Conservation (phyloP, 2,888 invertebrate species). For the Hemicrepidius hirtus region DNA sequence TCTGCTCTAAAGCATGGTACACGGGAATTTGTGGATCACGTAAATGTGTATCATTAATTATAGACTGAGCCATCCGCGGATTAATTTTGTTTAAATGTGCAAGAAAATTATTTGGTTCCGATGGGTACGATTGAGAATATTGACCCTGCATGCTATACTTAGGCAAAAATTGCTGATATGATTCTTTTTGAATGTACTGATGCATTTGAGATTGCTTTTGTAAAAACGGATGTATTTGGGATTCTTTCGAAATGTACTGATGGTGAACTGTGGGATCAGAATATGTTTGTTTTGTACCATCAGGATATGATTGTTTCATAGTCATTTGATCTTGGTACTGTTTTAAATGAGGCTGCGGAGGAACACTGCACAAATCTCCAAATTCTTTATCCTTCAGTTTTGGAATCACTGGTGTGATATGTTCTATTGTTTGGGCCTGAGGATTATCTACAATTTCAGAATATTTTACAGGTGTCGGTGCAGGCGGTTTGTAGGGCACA, state of each 20-base stretch:
- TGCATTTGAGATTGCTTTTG: slow-evolving; percentile 49
- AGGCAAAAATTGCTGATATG: slow-evolving; percentile 51
- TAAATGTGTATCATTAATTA: slow-evolving; percentile 66
- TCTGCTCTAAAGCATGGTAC: slow-evolving; percentile 60
- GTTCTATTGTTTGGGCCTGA: slow-evolving; percentile 56
- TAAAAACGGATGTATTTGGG: slow-evolving; percentile 58
- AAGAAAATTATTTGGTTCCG: slow-evolving; percentile 64
- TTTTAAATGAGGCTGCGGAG: slow-evolving; percentile 61
- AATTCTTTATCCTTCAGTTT: slow-evolving; percentile 65
- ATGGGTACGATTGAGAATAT: slow-evolving; percentile 51
- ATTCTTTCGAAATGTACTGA: slow-evolving; percentile 65
- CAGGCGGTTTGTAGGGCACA: slow-evolving; percentile 54
- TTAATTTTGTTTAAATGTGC: slow-evolving; percentile 66
- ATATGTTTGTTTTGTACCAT: slow-evolving; percentile 57
- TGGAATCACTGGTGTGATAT: slow-evolving; percentile 60
- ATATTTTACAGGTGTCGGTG: slow-evolving; percentile 66
- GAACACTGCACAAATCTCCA: slow-evolving; percentile 67
- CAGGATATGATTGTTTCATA: slow-evolving; percentile 62
- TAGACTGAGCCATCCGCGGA: slow-evolving; percentile 67
- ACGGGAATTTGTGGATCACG: slow-evolving; percentile 63
- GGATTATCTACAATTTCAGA: slow-evolving; percentile 66
- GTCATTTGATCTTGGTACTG: slow-evolving; percentile 55
- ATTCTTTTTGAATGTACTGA: slow-evolving; percentile 52
- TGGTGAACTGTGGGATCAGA: slow-evolving; percentile 57
- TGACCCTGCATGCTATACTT: slow-evolving; percentile 57